These are phyloP conservation scores for Drosophila niveifrons DNA, from an alignment of 2,888 invertebrate genomes.

Conservation along the genomic window DNA sequence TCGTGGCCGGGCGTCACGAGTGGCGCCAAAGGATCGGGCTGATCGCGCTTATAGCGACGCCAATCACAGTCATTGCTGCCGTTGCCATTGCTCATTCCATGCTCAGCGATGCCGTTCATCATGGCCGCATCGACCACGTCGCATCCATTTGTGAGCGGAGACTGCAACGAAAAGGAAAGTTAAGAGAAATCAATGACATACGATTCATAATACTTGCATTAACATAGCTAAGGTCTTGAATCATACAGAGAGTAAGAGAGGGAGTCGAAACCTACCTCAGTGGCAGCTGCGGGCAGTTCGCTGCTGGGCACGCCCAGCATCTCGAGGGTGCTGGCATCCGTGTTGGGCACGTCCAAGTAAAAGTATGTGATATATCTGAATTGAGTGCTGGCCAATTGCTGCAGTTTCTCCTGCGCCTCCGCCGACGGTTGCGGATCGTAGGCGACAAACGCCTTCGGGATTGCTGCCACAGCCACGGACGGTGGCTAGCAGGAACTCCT, in stretches of 20 bases:
- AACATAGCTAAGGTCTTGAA: constrained; percentile 12
- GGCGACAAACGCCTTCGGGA: constrained; percentile 86
- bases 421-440: constrained; percentile 81
- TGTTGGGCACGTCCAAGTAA: constrained; percentile 88
- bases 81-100: constrained; percentile 19
- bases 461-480: constrained; percentile 62
- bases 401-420: constrained; percentile 85
- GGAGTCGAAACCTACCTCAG: constrained; percentile 17
- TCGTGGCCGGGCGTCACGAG: constrained; percentile 84
- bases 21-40: constrained; percentile 83
- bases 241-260: neutral
- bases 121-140: constrained; percentile 84
- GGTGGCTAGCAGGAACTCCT: constrained; percentile 79
- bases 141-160: constrained; percentile 48
- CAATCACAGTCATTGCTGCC: constrained; percentile 57
- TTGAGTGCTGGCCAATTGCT: constrained; percentile 81
- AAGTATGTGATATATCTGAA: constrained; percentile 88
- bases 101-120: constrained; percentile 67
- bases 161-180: constrained; percentile 34
- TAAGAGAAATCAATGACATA: too few relatives aligned
- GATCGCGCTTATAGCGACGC: constrained; percentile 72
- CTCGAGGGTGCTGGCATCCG: constrained; percentile 87
- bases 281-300: constrained; percentile 58
- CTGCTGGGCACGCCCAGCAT: constrained; percentile 86
- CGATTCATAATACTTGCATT: too few relatives aligned